Evolutionary conservation across 30 jellyfish, hydroid and myxozoan species (phyloP), one percentile per base, ranked within the genome.

Genomic region (Aurelia coerulea): DNA sequence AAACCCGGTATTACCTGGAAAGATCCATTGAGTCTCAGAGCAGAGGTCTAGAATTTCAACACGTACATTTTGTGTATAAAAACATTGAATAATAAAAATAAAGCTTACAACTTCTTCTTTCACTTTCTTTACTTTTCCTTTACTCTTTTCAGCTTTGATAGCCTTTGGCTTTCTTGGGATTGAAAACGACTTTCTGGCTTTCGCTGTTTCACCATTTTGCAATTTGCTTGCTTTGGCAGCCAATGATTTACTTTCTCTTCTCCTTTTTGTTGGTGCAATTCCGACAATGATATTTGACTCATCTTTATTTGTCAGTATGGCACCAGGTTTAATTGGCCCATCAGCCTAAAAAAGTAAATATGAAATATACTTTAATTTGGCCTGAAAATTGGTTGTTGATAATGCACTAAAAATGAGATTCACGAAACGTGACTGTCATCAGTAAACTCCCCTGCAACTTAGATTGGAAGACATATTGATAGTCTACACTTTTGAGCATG

Each of bases 291-390:
- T 17, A 35, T 34, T 18, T 17, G 68, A 19, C 2, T 81, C 91
- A 9, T 50, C 71, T 33, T 59, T 81, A 46, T 68, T 73, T 12
- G 88, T 52, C 31, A 85, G 80, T 17, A 75, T 75, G 2, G 95
- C 95, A 14, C 95, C 95, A 12, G 95, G 95, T 32, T 75, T 74
- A 15, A 85, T 41, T 29, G 95, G 95, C 11, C 95, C 95, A 39
- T 85, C 95, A 49, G 95, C 82, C 95, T 85, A 65, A 2, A 14
- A 31, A 23, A 71, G 31, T n/a, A 69, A 54, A 9, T 2, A 18
- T 46, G 49, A 46, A 46, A 46, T 46, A 46, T 46, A 46, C 8
- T 46, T 9, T 46, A 46, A 46, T 9, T 6, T 4, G 49, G 49
- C 49, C 49, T 37, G 49, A 37, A 37, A 37, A 23, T 37, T 37